A percentile compares a stretch with the other conserved stretches of the same genome.
Conservation (phyloP, 2,113 vertebrate species). For the Collichthys lucidus region DNA sequence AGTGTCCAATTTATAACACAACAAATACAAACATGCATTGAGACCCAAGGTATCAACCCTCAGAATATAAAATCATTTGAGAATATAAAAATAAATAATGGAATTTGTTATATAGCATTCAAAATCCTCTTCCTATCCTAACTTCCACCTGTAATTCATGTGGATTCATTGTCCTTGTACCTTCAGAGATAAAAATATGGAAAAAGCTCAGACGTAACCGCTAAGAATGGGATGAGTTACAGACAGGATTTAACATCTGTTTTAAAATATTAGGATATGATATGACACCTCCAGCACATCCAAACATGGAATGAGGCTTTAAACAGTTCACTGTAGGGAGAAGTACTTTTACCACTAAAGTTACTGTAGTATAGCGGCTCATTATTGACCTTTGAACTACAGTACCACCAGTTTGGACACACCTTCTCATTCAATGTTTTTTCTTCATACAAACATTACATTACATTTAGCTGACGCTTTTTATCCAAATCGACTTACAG, state of each 20-base stretch:
- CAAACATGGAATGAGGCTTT: constrained; percentile 1
- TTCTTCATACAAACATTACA: too few relatives aligned
- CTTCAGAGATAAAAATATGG: constrained; percentile 15
- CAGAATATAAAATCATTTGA: constrained; percentile 40
- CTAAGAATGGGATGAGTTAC: neutral
- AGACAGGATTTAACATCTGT: neutral
- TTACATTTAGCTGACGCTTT: too few relatives aligned
- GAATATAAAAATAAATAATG: constrained; percentile 76
- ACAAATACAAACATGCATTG: constrained; percentile 28
- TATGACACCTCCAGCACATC: neutral
- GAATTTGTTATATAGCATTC: constrained; percentile 19
- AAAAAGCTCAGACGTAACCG: neutral
- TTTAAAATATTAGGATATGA: neutral
- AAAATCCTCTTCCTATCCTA: neutral
- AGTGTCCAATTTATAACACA: constrained; percentile 3
- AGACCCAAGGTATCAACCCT: constrained; percentile 38
- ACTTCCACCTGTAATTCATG: neutral
- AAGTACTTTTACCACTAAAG: neutral
- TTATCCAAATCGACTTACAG: too few relatives aligned
- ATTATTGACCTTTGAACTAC: too few relatives aligned
- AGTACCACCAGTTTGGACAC: too few relatives aligned
- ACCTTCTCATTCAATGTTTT: too few relatives aligned
- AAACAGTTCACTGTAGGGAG: neutral
- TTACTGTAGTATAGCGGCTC: neutral
- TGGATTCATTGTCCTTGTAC: constrained; percentile 31